Evolutionary conservation across 2,888 invertebrate species (phyloP).

Genomic region (Nesidiocoris tenuis): DNA sequence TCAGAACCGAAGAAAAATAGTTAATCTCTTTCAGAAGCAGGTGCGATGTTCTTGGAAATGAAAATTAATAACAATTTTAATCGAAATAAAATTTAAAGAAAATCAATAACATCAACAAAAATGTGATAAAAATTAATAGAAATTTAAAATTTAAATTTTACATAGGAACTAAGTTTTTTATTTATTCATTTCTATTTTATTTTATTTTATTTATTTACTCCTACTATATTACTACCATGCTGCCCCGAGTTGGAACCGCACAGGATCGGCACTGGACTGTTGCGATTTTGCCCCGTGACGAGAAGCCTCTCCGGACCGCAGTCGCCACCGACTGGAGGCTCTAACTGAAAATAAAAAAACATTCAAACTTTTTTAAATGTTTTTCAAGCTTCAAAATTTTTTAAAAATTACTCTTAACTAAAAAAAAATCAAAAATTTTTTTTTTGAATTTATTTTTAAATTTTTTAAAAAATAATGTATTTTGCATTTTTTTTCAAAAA

Average conservation of each 20-base stretch:
- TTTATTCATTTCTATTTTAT: no score
- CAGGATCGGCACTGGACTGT: conserved; percentile 67
- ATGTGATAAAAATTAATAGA: no score
- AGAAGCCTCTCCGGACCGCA: conserved; percentile 70
- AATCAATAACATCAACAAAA: no score
- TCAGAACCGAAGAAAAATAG: no score
- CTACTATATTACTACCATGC: conserved; percentile 62
- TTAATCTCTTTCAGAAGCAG: no score
- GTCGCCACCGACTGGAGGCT: conserved; percentile 67
- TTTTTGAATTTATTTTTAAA: background rate
- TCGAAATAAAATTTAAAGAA: no score
- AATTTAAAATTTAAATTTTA: no score
- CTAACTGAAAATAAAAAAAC: conserved; percentile 55
- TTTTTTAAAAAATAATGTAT: background rate
- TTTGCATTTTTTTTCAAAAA: background rate
- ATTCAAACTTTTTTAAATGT: background rate
- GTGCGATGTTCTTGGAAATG: no score
- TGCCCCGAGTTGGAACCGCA: conserved; percentile 77
- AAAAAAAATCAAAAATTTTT: background rate
- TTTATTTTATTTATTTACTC: no score
- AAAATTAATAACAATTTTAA: no score
- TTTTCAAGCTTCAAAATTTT: no score
- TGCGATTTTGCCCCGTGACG: conserved; percentile 69
- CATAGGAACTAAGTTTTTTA: no score
- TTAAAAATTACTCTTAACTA: conserved; percentile 18